A percentile compares a stretch with the other conserved stretches of the same genome.
phyloP scores from a whole-genome alignment of 2,113 vertebrate genomes.

The Sinocyclocheilus grahami region DNA sequence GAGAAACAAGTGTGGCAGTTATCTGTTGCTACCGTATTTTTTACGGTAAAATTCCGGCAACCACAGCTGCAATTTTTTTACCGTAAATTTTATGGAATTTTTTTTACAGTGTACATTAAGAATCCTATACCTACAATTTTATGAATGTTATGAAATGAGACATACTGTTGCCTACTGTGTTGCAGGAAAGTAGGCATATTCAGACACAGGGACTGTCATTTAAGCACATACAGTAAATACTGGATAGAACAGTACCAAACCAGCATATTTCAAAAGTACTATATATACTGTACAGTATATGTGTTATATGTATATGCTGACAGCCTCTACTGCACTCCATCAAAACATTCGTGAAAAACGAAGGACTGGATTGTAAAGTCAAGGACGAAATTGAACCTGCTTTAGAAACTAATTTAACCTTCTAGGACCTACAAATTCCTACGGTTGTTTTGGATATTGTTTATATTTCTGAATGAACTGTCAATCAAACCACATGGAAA shows the following conservation, averaged over 20 bases:
- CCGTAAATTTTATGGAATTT: no score
- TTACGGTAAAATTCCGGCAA: no score
- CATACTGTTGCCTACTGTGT: neutral
- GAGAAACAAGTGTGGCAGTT: slow-evolving; percentile 86
- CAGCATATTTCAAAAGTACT: no score
- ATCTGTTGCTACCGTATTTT: slow-evolving; percentile 64
- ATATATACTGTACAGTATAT: neutral
- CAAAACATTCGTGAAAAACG: no score
- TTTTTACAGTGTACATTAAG: no score
- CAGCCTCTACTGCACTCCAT: neutral
- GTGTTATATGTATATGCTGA: neutral
- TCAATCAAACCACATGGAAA: slow-evolving; percentile 48
- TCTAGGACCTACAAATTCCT: slow-evolving; percentile 31
- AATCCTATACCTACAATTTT: neutral
- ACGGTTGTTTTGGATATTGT: slow-evolving; percentile 41
- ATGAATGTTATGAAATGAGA: neutral
- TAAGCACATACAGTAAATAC: neutral
- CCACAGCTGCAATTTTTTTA: no score
- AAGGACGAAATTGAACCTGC: slow-evolving; percentile 37
- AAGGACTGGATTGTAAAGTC: slow-evolving; percentile 22
- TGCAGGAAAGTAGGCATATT: neutral
- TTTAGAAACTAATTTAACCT: neutral
- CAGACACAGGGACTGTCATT: neutral
- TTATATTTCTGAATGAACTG: slow-evolving; percentile 43
- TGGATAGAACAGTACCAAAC: neutral